phyloP scores from a whole-genome alignment of 2,888 invertebrate species.

The Ormyrus pomaceus region DNA sequence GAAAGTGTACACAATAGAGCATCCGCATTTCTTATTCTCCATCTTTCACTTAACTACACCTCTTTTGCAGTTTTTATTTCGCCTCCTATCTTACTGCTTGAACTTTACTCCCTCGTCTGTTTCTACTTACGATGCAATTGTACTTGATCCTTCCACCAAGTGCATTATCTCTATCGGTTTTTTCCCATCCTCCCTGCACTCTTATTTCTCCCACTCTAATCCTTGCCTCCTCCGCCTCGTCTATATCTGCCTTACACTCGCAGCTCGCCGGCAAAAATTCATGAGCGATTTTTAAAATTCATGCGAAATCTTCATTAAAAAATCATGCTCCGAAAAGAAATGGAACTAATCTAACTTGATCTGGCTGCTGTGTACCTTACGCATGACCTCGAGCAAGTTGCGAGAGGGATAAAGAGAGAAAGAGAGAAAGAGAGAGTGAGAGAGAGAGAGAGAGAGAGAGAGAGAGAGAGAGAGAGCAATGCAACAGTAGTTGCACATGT shows the following conservation, averaged over 20 bases:
- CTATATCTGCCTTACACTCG: background rate
- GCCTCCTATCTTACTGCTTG: constrained; percentile 29
- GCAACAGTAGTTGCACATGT: constrained; percentile 1
- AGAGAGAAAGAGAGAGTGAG: no score
- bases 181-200: background rate
- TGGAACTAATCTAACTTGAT: constrained; percentile 9
- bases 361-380: background rate
- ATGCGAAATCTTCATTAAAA: constrained; percentile 13
- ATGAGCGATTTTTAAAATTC: constrained; percentile 16
- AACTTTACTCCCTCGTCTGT: constrained; percentile 31
- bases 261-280: background rate
- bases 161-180: constrained; percentile 42
- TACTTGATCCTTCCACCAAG: constrained; percentile 31
- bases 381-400: background rate
- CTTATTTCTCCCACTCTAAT: constrained; percentile 2
- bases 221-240: background rate
- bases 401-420: no score
- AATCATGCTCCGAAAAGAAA: constrained; percentile 4
- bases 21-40: background rate
- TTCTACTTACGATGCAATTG: constrained; percentile 50
- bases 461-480: background rate
- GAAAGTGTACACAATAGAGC: no score
- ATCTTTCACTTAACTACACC: constrained; percentile 16
- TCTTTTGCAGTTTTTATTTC: constrained; percentile 28
- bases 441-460: no score